These are phyloP conservation scores for Hemibagrus wyckioides DNA, from an alignment of 2,113 vertebrate species.

Conservation along the genomic window DNA sequence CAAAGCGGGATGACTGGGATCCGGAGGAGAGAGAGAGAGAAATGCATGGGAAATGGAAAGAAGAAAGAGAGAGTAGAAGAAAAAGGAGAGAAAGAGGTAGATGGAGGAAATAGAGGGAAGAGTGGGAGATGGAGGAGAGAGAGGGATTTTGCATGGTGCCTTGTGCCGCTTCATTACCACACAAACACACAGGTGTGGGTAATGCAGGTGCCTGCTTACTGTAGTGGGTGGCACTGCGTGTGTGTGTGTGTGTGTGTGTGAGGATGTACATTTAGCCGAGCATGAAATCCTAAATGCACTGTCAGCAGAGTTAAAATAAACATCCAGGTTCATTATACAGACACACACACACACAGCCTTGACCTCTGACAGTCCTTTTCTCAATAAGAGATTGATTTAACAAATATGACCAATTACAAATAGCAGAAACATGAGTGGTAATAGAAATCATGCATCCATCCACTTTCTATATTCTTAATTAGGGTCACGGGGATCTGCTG, in stretches of 20 bases:
- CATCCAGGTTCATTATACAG: slow-evolving; percentile 2
- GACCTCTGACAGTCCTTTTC: not conserved
- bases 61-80: not conserved
- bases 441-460: too few relatives aligned
- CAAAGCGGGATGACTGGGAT: not conserved
- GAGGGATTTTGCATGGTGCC: slow-evolving; percentile 63
- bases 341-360: slow-evolving; percentile 8
- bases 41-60: not conserved
- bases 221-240: slow-evolving; percentile 63
- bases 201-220: slow-evolving; percentile 70
- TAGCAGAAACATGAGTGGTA: too few relatives aligned
- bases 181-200: slow-evolving; percentile 58
- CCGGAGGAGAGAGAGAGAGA: not conserved
- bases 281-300: slow-evolving; percentile 29
- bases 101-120: not conserved
- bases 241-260: slow-evolving; percentile 4
- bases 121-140: not conserved
- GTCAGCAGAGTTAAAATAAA: slow-evolving; percentile 38
- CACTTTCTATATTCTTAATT: too few relatives aligned
- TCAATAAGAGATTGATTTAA: not conserved
- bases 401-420: not conserved
- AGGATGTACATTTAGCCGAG: slow-evolving; percentile 17
- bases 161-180: slow-evolving; percentile 70
- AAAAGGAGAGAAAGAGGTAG: not conserved
- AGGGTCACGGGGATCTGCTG: too few relatives aligned